Evolutionary conservation across 2,797 vertebrate genomes (phyloP), one percentile per base, ranked within the genome.

Genomic region (Acrossocheilus fasciatus): DNA sequence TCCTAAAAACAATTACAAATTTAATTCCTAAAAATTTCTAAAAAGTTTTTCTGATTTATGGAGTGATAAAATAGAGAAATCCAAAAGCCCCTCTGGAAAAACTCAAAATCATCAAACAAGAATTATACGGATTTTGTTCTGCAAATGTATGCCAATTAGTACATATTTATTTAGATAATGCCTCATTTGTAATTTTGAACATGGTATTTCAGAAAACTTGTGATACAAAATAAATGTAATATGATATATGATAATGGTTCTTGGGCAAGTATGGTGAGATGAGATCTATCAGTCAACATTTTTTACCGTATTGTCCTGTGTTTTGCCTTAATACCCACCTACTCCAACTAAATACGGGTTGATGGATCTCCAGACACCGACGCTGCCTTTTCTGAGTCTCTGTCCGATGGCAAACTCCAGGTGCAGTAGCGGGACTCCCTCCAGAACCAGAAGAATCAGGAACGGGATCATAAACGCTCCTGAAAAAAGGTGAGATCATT

Each of bases 381-480:
- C 87, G 0, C 96, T 97, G 88, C 98, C 97, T 84, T 93, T 97
- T 78, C 98, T 95, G 75, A 99, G 94, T 45, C 98, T 95, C 91
- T 99, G 98, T 3, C 98, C 98, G 0, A 99, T 97, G 77, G 98
- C 97, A 79, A 99, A 99, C 94, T 99, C 98, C 88, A 99, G 94
- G 80, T 97, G 90, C 83, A 99, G 95, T 86, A 99, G 91, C 0
- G 98, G 98, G 79, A 98, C 92, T 26, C 98, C 98, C 93, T 99
- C 98, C 92, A 99, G 89, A 9, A 99, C 95, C 88, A 99, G 90
- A 82, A 99, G 94, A 92, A 99, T 97, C 81, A 99, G 96, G 91
- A 99, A 99, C 0, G 98, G 98, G 85, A 99, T 99, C 97, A 99
- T 98, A 84, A 99, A 99, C 0, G 98, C 98, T 57, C 98, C 98